Evolutionary conservation across 1,140 invertebrate genomes (phyloP), one percentile per base, ranked within the genome.

Genomic region (Lepidotrigona ventralis): DNA sequence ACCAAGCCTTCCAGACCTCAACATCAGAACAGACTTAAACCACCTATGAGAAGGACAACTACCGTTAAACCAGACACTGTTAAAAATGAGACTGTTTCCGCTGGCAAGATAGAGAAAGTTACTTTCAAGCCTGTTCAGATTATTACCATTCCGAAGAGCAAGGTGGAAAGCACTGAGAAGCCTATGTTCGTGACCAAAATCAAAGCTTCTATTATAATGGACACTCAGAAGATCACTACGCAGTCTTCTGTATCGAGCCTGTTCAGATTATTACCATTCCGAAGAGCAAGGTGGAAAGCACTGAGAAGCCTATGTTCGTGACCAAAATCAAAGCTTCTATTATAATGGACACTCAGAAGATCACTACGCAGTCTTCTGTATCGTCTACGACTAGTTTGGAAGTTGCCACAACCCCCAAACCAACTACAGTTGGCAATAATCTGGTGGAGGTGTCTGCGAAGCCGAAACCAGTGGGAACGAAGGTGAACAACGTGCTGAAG

Each of bases 101-200:
- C 90, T 2, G 92, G 91, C 0, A 94, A 93, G 82, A 91, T 94
- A 69, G 94, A 94, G 85, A 94, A 94, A 53, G 94, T 94, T 0
- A 94, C 92, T n/a, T n/a, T n/a, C n/a, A n/a, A n/a, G n/a, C n/a
- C n/a, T n/a, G n/a, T n/a, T 14, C 89, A 89, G n/a, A 90, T 91
- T 72, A 86, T 90, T 21, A 86, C 85, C 1, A 90, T 88, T 0
- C 85, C 89, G n/a, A 93, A 92, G 74, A 78, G 33, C 76, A 81
- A 85, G 33, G 21, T 72, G 1, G 90, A 89, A 0, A 83, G 9
- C n/a, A 90, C 86, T 0, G 91, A 93, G 17, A 91, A 89, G 53
- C 90, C 93, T 0, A 85, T 90, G 60, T 94, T 94, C 58, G 79
- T 91, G 11, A 91, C 92, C 0, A 94, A 94, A 74, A 90, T 94